Evolutionary conservation across 2,888 invertebrate species (phyloP), one percentile per base, ranked within the genome.

Genomic region (Erebia ligea): DNA sequence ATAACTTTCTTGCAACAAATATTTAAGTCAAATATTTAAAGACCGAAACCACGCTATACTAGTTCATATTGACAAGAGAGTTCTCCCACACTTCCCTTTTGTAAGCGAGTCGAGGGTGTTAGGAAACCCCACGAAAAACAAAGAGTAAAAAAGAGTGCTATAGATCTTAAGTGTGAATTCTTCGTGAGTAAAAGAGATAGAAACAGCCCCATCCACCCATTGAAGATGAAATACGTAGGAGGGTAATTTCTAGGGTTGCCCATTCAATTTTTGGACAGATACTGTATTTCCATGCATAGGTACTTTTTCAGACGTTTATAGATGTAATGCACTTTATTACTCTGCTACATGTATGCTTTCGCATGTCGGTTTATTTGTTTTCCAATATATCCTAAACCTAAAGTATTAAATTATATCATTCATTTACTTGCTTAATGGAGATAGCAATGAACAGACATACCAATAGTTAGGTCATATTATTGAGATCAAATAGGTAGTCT

Each of bases 11-110:
- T 17, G 11, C 9, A 54, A 54, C 54, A 54, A 54, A 10, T 19
- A 54, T n/a, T n/a, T n/a, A 54, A 54, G 54, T 54, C 10, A 54
- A 17, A 54, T 54, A 54, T 54, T 54, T 54, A 54, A 54, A 54
- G 54, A 54, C 19, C 11, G 19, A 54, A 54, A 19, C 11, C 19
- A 19, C 19, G 19, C 54, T 42, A 0, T 52, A 54, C 54, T 54
- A 54, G 17, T 54, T 54, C 54, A 54, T 54, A 54, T 10, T 9
- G 17, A 54, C 19, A 19, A 10, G 54, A 54, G n/a, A 42, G 42
- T 15, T 57, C 57, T 25, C 57, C 34, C 34, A 34, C 25, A 1
- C 34, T 58, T 8, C n/a, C 21, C 17, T 17, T 54, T 19, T 54
- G 42, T 6, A 17, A 61, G 42, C 42, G 42, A 45, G 42, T n/a